phyloP scores from a whole-genome alignment of 2,113 vertebrate species.

The Rissa tridactyla region DNA sequence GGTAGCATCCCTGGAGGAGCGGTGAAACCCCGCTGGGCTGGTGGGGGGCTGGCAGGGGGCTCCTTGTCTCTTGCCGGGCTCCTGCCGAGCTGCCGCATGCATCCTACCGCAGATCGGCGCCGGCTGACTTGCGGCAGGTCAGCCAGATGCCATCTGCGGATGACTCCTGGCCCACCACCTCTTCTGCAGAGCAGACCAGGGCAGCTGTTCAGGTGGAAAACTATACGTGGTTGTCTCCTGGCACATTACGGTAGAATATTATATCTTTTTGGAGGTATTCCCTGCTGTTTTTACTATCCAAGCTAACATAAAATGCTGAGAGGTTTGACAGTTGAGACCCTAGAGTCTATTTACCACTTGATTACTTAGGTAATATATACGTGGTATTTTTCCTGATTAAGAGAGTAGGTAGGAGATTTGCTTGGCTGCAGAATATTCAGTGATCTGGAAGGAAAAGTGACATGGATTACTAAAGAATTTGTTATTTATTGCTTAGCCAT shows the following conservation, averaged over 20 bases:
- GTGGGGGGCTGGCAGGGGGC: fast-evolving
- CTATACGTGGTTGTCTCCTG: fast-evolving
- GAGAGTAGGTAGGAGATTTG: neutral
- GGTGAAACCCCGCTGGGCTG: neutral
- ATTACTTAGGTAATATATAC: neutral
- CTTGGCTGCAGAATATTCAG: neutral
- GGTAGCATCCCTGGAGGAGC: fast-evolving
- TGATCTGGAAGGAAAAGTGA: neutral
- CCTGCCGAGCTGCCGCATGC: neutral
- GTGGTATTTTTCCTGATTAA: neutral
- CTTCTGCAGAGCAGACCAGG: neutral
- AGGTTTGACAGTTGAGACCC: neutral
- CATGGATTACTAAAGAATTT: neutral
- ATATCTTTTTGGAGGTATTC: neutral
- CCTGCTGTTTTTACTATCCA: neutral
- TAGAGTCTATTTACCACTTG: neutral
- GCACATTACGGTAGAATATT: too few relatives aligned
- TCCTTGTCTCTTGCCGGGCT: neutral
- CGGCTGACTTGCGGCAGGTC: fast-evolving
- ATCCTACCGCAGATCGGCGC: fast-evolving
- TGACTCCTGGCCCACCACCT: neutral
- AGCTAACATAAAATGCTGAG: neutral
- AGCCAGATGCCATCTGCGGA: neutral
- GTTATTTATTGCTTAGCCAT: neutral
- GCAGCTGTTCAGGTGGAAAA: neutral